phyloP scores from a whole-genome alignment of 2,888 invertebrate genomes.

The Willowsia nigromaculata region DNA sequence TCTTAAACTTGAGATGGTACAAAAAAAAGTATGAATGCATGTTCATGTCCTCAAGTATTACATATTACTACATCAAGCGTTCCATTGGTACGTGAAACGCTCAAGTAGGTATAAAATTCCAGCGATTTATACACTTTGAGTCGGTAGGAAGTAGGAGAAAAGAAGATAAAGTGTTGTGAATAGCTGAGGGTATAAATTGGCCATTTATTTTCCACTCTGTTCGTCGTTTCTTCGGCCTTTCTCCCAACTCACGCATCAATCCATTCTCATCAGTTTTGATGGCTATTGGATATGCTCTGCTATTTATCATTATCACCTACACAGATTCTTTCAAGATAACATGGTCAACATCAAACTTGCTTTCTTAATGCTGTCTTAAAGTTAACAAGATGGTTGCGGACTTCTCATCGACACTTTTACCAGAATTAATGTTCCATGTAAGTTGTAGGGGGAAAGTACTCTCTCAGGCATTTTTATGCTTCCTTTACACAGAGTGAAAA shows the following conservation, averaged over 20 bases:
- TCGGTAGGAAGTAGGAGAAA: background rate
- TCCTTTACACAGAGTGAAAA: background rate
- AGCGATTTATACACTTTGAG: background rate
- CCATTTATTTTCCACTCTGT: slow-evolving; percentile 26
- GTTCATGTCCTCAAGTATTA: background rate
- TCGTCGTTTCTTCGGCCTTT: slow-evolving; percentile 17
- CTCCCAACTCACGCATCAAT: slow-evolving; percentile 8
- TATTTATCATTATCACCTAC: slow-evolving; percentile 54
- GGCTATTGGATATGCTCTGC: slow-evolving; percentile 24
- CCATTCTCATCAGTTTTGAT: slow-evolving; percentile 60
- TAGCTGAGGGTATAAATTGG: slow-evolving; percentile 24
- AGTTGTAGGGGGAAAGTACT: background rate
- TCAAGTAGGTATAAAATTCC: background rate
- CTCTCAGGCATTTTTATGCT: background rate
- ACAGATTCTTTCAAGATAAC: slow-evolving; percentile 30
- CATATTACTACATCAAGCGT: background rate
- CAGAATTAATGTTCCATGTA: background rate
- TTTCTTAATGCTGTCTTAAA: background rate
- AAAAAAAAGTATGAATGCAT: background rate
- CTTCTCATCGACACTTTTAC: slow-evolving; percentile 3
- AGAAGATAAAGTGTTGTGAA: slow-evolving; percentile 18
- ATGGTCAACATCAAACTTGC: slow-evolving; percentile 7
- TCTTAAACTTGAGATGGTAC: background rate
- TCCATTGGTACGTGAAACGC: background rate
- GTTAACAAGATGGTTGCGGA: background rate